phyloP scores from a whole-genome alignment of 2,888 invertebrate genomes.

The Andrena camellia region DNA sequence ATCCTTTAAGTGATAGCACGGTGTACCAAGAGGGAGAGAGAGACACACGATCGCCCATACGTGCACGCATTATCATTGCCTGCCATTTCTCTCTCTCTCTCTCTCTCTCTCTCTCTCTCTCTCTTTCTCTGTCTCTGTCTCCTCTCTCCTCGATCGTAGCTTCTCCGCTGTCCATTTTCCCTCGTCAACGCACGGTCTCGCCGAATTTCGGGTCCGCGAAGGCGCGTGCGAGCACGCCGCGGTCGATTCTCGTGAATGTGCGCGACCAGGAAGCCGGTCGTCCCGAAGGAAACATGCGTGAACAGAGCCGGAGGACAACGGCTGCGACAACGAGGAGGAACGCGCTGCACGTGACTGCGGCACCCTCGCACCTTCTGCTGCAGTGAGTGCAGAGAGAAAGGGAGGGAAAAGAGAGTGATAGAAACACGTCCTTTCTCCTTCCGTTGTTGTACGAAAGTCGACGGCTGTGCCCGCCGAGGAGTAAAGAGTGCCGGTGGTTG shows the following conservation, averaged over 20 bases:
- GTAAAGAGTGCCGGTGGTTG: slow-evolving; percentile 58
- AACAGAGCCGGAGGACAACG: slow-evolving; percentile 65
- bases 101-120: background rate
- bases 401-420: slow-evolving; percentile 61
- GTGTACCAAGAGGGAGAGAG: slow-evolving; percentile 11
- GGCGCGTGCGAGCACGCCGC: slow-evolving; percentile 52
- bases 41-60: slow-evolving; percentile 8
- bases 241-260: slow-evolving; percentile 64
- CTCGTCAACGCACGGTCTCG: background rate
- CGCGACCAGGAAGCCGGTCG: slow-evolving; percentile 62
- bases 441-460: slow-evolving; percentile 19
- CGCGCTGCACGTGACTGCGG: slow-evolving; percentile 70
- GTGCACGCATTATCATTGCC: slow-evolving; percentile 4
- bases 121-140: background rate
- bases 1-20: background rate
- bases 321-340: slow-evolving; percentile 60
- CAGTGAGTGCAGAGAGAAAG: slow-evolving; percentile 66
- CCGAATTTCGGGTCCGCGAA: slow-evolving; percentile 28
- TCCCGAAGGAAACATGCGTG: slow-evolving; percentile 68
- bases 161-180: background rate
- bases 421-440: slow-evolving; percentile 61
- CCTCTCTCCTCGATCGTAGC: background rate
- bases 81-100: slow-evolving; percentile 1
- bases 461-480: slow-evolving; percentile 42
- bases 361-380: slow-evolving; percentile 63